These are phyloP conservation scores for Zaprionus camerounensis DNA, from an alignment of 1,140 invertebrate species.

Conservation along the genomic window DNA sequence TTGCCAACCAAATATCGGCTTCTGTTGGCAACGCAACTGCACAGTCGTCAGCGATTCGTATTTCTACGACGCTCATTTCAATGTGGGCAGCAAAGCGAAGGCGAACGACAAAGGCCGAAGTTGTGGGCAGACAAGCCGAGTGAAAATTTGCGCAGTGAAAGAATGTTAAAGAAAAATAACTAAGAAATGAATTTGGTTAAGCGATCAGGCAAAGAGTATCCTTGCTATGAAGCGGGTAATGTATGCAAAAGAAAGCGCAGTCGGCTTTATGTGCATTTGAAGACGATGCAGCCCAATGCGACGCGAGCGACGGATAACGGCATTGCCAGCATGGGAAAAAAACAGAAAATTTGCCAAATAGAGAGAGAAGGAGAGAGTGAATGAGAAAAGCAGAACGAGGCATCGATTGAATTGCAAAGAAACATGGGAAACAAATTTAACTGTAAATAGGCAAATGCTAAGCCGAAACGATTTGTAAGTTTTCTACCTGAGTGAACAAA, in stretches of 20 bases:
- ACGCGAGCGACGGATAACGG: neutral
- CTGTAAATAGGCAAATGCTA: neutral
- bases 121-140: neutral
- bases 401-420: neutral
- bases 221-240: neutral
- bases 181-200: neutral
- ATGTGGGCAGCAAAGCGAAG: neutral
- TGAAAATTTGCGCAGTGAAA: neutral
- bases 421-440: slow-evolving; percentile 4
- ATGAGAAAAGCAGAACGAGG: neutral
- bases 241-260: neutral
- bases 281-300: neutral
- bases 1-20: neutral
- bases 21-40: neutral
- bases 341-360: neutral
- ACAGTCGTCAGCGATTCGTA: neutral
- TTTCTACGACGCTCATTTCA: neutral
- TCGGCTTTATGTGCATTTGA: slow-evolving; percentile 2
- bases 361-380: neutral
- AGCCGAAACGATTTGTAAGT: neutral
- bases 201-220: neutral
- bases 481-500: slow-evolving; percentile 4
- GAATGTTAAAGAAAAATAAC: neutral
- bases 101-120: neutral
- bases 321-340: slow-evolving; percentile 21